Evolutionary conservation across 2,888 invertebrate species (phyloP), one percentile per base, ranked within the genome.

Genomic region (Ennomos fuscantarius): DNA sequence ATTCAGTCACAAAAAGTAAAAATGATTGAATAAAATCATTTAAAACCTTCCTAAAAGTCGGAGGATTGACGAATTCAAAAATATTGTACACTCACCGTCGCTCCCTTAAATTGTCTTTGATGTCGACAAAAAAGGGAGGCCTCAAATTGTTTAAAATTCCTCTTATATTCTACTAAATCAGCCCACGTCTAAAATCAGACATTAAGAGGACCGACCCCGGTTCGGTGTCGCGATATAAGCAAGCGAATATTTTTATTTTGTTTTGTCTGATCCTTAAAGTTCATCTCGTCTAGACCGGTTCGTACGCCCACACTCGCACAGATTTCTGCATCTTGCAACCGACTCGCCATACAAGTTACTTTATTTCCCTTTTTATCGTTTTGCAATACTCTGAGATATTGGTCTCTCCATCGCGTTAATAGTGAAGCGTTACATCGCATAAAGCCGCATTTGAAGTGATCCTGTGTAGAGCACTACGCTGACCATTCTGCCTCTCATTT

Each of bases 241-340:
- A 63, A 62, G 58, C 76, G 69, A 72, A 73, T 24, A 24, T 77
- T 81, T 86, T 90, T 88, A 83, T 89, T 89, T 88, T 82, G 79
- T 89, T 89, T 87, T 79, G 82, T 81, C 76, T 73, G 86, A 85
- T 86, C 82, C 86, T 86, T 89, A 87, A 89, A 89, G 91, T 90
- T 90, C 90, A 89, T 86, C 88, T 86, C 75, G 88, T 89, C 87
- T 87, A 87, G 90, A 92, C 91, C 91, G 91, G 91, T 92, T 88
- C 83, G 60, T 60, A 64, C 66, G 81, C 84, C 82, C 82, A 87
- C 89, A 77, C 77, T 45, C 84, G 87, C 87, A 88, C 89, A 88
- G 91, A 91, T 92, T 91, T 90, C 89, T 90, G 90, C 91, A 89
- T 89, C 89, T 88, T 85, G 87, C 87, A 86, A 86, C 86, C 84